Evolutionary conservation across 64 coral and sea anemone species (phyloP), one percentile per base, ranked within the genome.

Genomic region (Stichodactyla helianthus): DNA sequence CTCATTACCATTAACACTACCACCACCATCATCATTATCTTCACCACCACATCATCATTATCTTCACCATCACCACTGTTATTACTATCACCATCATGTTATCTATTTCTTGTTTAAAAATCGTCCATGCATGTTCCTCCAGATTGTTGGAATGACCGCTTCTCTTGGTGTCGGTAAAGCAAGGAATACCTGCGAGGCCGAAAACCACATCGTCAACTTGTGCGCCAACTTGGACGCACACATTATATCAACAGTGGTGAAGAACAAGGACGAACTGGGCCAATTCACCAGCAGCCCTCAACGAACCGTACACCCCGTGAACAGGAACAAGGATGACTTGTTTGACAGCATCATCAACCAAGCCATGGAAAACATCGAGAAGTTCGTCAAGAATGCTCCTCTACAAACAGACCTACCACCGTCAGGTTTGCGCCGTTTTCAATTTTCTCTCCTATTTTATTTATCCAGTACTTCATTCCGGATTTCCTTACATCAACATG

Each of bases 141-240:
- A 95, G 94, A 83, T 95, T 80, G 79, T 95, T 53, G 94, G 94
- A 3, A 55, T 95, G 16, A 95, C 94, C 0, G 94, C 94, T 9
- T 95, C 94, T 28, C 79, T 95, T 13, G 94, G 94, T 77, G 88
- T 88, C 16, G 94, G 94, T 6, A 92, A 92, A 58, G 94, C 94
- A 18, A 52, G 82, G 51, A 89, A 92, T 10, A 54, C 54, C 5
- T 55, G 58, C 6, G 88, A 92, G 56, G 94, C 94, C 0, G 22
- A 89, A 12, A 22, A 92, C 11, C 94, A 95, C 35, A 92, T 95
- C 22, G 87, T 95, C 50, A 79, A 92, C 27, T 22, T 95, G 68
- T 95, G 90, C 81, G 94, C 94, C 1, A 95, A 95, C 52, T 26
- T 95, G 19, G 94, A 95, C 59, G 90, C 94, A 6, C 68, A 89